Evolutionary conservation across 2,888 invertebrate genomes (phyloP).

Genomic region (Yponomeuta malinellus): DNA sequence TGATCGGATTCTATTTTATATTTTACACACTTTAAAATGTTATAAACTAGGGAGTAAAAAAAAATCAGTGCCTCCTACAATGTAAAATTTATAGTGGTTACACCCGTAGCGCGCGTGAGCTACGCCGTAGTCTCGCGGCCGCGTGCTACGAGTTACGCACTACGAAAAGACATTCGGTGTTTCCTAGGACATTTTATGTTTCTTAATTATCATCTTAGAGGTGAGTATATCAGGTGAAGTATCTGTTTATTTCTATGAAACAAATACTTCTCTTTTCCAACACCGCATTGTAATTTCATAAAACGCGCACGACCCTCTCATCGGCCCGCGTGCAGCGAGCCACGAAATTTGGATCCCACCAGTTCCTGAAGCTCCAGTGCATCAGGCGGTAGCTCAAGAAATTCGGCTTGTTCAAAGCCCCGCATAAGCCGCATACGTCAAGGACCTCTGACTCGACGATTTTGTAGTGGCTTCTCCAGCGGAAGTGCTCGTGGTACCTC

Average conservation of each 20-base stretch:
- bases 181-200: not conserved
- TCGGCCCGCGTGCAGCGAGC: slow-evolving; percentile 26
- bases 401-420: slow-evolving; percentile 36
- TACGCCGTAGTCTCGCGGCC: not conserved
- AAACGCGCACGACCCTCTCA: not conserved
- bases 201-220: not conserved
- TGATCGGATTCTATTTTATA: too few relatives aligned
- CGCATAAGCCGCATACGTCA: slow-evolving; percentile 44
- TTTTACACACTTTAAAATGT: too few relatives aligned
- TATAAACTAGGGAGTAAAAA: not conserved
- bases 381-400: slow-evolving; percentile 31
- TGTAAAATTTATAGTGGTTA: not conserved
- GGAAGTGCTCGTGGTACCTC: slow-evolving; percentile 45
- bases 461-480: slow-evolving; percentile 48
- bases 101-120: not conserved
- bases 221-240: not conserved
- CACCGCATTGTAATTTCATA: slow-evolving; percentile 3
- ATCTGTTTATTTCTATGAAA: not conserved
- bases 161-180: not conserved
- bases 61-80: not conserved
- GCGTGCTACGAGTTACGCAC: not conserved
- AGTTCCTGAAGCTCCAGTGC: slow-evolving; percentile 38
- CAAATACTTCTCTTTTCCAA: not conserved
- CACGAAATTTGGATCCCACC: slow-evolving; percentile 47
- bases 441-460: slow-evolving; percentile 32